Evolutionary conservation across 2,113 vertebrate species (phyloP).

Genomic region (Columbina picui): DNA sequence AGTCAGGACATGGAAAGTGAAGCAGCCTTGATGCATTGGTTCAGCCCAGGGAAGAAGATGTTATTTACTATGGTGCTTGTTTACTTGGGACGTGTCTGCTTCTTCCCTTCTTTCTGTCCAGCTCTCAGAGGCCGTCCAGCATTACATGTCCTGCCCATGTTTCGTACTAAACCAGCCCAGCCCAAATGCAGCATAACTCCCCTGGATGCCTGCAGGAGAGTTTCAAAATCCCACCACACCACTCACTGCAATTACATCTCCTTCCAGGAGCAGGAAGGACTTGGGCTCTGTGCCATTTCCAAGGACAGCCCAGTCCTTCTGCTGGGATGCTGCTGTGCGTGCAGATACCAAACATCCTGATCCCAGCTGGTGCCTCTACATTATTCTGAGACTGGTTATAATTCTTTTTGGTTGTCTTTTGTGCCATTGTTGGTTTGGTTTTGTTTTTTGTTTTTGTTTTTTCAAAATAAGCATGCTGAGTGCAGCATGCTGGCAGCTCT

Average conservation of each 20-base stretch:
- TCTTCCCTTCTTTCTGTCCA: neutral
- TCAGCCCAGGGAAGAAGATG: neutral
- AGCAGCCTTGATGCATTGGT: neutral
- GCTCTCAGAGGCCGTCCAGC: neutral
- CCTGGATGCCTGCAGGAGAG: neutral
- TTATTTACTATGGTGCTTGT: neutral
- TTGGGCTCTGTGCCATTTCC: neutral
- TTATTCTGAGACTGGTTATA: neutral
- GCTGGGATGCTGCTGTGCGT: fast-evolving
- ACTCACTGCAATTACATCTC: neutral
- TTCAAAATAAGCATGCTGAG: neutral
- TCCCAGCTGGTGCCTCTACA: neutral
- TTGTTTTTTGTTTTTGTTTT: neutral
- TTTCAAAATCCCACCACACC: neutral
- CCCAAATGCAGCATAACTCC: neutral
- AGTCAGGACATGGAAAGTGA: neutral
- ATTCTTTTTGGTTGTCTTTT: neutral
- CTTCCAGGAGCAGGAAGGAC: neutral
- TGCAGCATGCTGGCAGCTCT: neutral
- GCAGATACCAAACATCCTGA: neutral
- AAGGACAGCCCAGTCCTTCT: neutral
- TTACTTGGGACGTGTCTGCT: neutral
- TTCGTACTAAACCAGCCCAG: neutral
- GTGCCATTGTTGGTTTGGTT: neutral
- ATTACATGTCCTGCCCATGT: neutral